Base-by-base conservation (phyloP, 2,888 invertebrate genomes). In the Corbicula japonica region DNA sequence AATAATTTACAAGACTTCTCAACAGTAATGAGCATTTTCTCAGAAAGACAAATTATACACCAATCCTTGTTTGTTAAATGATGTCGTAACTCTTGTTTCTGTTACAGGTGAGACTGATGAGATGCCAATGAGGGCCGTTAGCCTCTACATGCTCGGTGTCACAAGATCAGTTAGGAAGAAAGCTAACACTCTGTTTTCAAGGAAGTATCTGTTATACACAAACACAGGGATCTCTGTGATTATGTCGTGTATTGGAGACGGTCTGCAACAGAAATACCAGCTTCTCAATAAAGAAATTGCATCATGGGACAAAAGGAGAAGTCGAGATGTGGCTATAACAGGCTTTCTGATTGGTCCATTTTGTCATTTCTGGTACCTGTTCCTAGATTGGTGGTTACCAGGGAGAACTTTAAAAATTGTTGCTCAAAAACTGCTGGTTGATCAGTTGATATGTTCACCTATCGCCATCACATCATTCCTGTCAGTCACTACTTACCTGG, bases 361-460 rank as follows among this genome's bases (percentile, higher is more conserved):
- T 34, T 96, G 97, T 89, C 98, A 98, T 92, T 96, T 96, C 92
- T 98, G 98, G 97, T 98, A 98, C 92, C 95, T 95, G 73, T 94
- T 95, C 81, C 94, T 98, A 73, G 98, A 98, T 91, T 94, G 94
- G 87, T 93, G 95, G 82, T 93, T 97, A 44, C 96, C 97, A 1
- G 97, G 97, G 1, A 95, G 95, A 87, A 94, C 95, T 0, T 89
- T 97, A 0, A 63, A 81, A 26, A 79, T 86, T 23, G 78, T 93
- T 5, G 84, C 96, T 6, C 96, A 96, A 91, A 98, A 98, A 94
- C 95, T 98, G 50, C 62, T 97, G 1, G 91, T 97, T 32, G 98
- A 98, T 93, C 98, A 98, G 93, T 91, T 96, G 65, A 94, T 98
- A 50, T 97, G 96, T 89, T 97, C 98, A 1, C 98, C 98, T 0